These are phyloP conservation scores for Rhamnusium bicolor DNA, from an alignment of 2,888 invertebrate genomes.

Conservation along the genomic window DNA sequence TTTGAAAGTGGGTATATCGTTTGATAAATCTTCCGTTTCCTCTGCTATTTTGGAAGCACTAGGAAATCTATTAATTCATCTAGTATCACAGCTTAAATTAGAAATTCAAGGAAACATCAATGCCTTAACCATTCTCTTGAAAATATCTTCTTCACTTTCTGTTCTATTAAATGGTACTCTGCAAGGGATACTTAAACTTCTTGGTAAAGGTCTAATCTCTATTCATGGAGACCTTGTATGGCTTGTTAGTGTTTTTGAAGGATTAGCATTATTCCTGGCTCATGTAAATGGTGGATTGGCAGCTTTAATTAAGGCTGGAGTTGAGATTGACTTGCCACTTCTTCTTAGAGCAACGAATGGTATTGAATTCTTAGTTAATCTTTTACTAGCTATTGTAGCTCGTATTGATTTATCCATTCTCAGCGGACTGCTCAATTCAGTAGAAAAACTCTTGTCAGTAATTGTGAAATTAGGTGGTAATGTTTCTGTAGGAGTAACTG, in stretches of 20 bases:
- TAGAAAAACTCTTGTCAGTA: slow-evolving; percentile 33
- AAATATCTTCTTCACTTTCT: slow-evolving; percentile 24
- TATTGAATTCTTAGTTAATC: slow-evolving; percentile 43
- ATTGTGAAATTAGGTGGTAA: slow-evolving; percentile 47
- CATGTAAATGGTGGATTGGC: slow-evolving; percentile 45
- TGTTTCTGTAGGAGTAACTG: slow-evolving; percentile 42
- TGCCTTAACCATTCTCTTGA: slow-evolving; percentile 34
- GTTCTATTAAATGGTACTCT: slow-evolving; percentile 40
- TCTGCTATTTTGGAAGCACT: slow-evolving; percentile 21
- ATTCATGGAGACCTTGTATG: slow-evolving; percentile 43
- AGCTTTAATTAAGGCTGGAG: slow-evolving; percentile 42
- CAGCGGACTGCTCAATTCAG: slow-evolving; percentile 34
- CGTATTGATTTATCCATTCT: slow-evolving; percentile 43
- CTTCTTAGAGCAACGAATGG: slow-evolving; percentile 44
- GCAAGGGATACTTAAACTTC: slow-evolving; percentile 36
- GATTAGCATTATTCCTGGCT: slow-evolving; percentile 38
- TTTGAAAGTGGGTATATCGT: slow-evolving; percentile 39
- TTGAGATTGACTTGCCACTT: slow-evolving; percentile 43
- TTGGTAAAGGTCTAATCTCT: slow-evolving; percentile 22
- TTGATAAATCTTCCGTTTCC: slow-evolving; percentile 36
- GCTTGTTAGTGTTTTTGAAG: slow-evolving; percentile 42
- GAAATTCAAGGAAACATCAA: slow-evolving; percentile 27
- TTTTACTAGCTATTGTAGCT: slow-evolving; percentile 42
- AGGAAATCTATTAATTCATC: slow-evolving; percentile 31
- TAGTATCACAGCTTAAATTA: slow-evolving; percentile 32